phyloP scores from a whole-genome alignment of 1,140 invertebrate genomes.

The Pogonus chalceus region DNA sequence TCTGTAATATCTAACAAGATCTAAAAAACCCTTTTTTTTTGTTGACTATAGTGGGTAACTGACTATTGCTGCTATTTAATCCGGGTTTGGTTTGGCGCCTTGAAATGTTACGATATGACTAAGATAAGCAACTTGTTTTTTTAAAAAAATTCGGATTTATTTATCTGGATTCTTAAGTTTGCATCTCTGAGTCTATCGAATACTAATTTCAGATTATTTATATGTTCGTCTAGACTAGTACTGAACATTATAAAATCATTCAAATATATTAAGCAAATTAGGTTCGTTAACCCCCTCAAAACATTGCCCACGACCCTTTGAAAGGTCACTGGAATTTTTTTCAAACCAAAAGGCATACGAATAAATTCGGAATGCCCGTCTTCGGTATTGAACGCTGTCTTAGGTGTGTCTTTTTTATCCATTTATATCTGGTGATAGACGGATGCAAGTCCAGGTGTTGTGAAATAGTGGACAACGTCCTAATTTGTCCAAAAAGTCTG shows the following conservation, averaged over 20 bases:
- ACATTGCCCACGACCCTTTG: too few species aligned
- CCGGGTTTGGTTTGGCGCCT: background rate
- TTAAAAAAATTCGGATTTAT: conserved; percentile 27
- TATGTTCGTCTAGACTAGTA: conserved; percentile 21
- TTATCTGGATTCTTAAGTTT: conserved; percentile 24
- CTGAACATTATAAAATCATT: conserved; percentile 29
- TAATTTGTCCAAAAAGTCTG: too few species aligned
- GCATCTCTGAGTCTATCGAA: conserved; percentile 18
- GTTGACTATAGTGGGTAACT: conserved; percentile 8
- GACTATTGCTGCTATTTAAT: conserved; percentile 11
- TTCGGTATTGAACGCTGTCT: too few species aligned
- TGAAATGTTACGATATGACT: background rate
- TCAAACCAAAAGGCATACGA: too few species aligned
- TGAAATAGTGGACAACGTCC: conserved; percentile 30
- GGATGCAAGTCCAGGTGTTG: conserved; percentile 13
- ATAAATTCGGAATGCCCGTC: too few species aligned
- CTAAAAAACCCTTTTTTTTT: conserved; percentile 5
- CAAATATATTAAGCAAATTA: conserved; percentile 33
- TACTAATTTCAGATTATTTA: conserved; percentile 19
- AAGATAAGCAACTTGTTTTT: conserved; percentile 7
- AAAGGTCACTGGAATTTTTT: too few species aligned
- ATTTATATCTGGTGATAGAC: too few species aligned
- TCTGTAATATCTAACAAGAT: too few species aligned
- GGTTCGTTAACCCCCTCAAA: too few species aligned
- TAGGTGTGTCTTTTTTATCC: too few species aligned